Conservation (phyloP, 2,113 vertebrate species). For the Hyla sarda region DNA sequence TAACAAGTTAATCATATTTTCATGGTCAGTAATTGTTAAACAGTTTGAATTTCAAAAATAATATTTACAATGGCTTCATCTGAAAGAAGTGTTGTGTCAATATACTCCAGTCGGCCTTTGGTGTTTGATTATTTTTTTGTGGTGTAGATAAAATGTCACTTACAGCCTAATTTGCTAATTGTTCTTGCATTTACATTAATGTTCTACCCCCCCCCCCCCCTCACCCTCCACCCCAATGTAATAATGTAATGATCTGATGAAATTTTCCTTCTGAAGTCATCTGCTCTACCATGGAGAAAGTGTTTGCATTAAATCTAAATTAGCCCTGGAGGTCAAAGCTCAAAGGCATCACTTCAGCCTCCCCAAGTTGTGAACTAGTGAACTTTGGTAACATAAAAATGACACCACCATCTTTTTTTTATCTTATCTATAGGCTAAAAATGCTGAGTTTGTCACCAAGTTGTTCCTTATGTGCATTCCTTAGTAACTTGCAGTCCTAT, state of each 20-base stretch:
- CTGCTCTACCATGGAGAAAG: slow-evolving; percentile 34
- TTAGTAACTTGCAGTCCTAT: too few relatives aligned
- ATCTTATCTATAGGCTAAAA: not conserved
- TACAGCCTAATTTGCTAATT: slow-evolving; percentile 24
- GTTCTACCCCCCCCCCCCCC: too few relatives aligned
- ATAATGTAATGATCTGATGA: slow-evolving; percentile 22
- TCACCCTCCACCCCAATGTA: not conserved
- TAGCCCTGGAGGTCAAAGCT: slow-evolving; percentile 36
- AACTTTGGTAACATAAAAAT: not conserved
- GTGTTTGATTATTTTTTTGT: not conserved
- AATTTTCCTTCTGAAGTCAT: slow-evolving; percentile 20
- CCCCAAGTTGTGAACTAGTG: slow-evolving; percentile 36
- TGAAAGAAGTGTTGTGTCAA: not conserved
- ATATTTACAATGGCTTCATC: slow-evolving; percentile 10
- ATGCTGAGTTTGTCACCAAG: not conserved
- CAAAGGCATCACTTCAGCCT: slow-evolving; percentile 18
- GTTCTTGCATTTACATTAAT: slow-evolving; percentile 7
- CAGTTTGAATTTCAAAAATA: slow-evolving; percentile 36
- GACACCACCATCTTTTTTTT: not conserved
- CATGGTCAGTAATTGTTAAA: slow-evolving; percentile 8
- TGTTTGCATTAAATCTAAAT: slow-evolving; percentile 29
- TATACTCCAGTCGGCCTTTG: not conserved
- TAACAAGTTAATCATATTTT: slow-evolving; percentile 18
- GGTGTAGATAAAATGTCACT: slow-evolving; percentile 20
- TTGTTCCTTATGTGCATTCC: not conserved